phyloP scores from a whole-genome alignment of 2,113 vertebrate genomes.

The Calypte anna region DNA sequence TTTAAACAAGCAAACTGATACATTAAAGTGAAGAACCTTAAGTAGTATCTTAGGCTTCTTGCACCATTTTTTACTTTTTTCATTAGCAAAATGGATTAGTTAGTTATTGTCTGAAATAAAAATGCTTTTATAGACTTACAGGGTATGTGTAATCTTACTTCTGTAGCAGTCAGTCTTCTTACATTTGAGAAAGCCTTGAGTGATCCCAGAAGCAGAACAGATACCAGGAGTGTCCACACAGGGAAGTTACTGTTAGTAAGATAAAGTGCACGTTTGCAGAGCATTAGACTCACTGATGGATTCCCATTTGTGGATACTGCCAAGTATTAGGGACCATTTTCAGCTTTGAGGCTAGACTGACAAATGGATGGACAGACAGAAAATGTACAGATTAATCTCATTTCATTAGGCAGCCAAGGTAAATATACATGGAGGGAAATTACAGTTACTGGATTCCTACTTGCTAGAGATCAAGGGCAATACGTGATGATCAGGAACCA shows the following conservation, averaged over 20 bases:
- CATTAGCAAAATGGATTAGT: not conserved
- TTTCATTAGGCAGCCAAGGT: slow-evolving; percentile 2
- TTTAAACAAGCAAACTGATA: not conserved
- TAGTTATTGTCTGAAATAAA: not conserved
- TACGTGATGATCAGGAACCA: slow-evolving; percentile 8
- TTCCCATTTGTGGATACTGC: not conserved
- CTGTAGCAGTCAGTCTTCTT: not conserved
- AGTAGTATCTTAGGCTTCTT: not conserved
- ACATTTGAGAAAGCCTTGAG: not conserved
- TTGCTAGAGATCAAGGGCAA: not conserved
- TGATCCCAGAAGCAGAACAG: not conserved
- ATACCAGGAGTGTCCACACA: not conserved
- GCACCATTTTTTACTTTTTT: not conserved
- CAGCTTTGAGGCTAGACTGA: not conserved
- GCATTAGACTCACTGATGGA: not conserved
- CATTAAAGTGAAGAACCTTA: not conserved
- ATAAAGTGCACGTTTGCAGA: not conserved
- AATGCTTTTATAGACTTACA: not conserved
- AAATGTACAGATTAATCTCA: not conserved
- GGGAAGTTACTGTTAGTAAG: not conserved
- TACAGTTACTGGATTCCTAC: not conserved
- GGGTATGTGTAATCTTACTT: not conserved
- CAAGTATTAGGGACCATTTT: not conserved
- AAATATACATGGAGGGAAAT: not conserved
- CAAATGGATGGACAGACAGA: not conserved